Evolutionary conservation across 2,888 invertebrate genomes (phyloP).

Genomic region (Drosophila subquinaria): DNA sequence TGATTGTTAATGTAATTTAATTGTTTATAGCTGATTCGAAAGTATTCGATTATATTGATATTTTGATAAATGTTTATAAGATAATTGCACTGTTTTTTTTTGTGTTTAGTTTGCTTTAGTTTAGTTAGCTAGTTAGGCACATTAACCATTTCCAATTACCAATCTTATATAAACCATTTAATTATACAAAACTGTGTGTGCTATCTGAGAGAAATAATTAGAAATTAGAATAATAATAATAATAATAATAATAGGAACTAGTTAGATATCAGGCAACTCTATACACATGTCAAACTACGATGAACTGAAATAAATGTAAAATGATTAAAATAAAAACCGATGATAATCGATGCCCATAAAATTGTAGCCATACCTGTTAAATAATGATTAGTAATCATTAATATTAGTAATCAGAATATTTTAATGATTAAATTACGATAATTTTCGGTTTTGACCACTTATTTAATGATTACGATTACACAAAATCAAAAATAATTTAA

Average conservation of each 20-base stretch:
- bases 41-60: constrained; percentile 27
- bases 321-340: constrained; percentile 10
- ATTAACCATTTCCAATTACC: constrained; percentile 69
- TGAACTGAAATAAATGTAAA: constrained; percentile 59
- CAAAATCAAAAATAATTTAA: too few species aligned
- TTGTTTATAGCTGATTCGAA: constrained; percentile 21
- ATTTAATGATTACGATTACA: too few species aligned
- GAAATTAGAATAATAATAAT: too few species aligned
- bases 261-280: constrained; percentile 44
- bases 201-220: constrained; percentile 37
- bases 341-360: not conserved
- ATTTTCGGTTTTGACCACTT: too few species aligned
- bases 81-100: constrained; percentile 16
- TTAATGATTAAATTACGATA: too few species aligned
- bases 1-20: constrained; percentile 37
- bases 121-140: constrained; percentile 63
- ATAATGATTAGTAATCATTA: too few species aligned
- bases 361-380: not conserved
- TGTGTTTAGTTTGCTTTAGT: constrained; percentile 23
- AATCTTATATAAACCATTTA: constrained; percentile 17
- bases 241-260: constrained; percentile 21
- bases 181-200: constrained; percentile 28
- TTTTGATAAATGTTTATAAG: constrained; percentile 37
- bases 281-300: constrained; percentile 38
- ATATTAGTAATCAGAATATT: too few species aligned